Percentiles rank a stretch among this genome's conserved stretches.
These are phyloP conservation scores for Eilema griseolum DNA, from an alignment of 2,888 invertebrate species.

Conservation along the genomic window DNA sequence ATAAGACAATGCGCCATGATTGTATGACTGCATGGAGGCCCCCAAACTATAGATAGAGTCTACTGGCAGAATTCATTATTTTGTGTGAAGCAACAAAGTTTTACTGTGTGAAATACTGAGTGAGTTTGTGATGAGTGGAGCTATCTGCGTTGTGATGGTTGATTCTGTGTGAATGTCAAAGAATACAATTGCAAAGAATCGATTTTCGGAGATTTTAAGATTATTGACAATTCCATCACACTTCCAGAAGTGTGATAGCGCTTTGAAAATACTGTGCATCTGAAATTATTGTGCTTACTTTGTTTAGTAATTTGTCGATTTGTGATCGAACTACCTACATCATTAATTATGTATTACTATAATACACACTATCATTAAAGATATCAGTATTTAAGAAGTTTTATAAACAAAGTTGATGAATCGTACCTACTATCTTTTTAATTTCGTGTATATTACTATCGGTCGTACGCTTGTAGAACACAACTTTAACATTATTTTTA, in stretches of 20 bases:
- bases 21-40: conserved; percentile 33
- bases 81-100: conserved; percentile 31
- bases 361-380: background rate
- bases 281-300: no score
- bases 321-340: background rate
- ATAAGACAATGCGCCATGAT: conserved; percentile 50
- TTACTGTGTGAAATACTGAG: conserved; percentile 14
- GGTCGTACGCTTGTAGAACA: conserved; percentile 21
- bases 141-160: conserved; percentile 1
- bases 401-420: background rate
- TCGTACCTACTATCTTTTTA: background rate
- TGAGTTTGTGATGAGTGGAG: conserved; percentile 4
- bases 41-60: conserved; percentile 46
- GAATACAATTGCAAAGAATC: background rate
- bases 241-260: background rate
- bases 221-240: no score
- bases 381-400: background rate
- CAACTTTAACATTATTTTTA: conserved; percentile 21
- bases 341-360: background rate
- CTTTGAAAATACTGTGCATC: no score
- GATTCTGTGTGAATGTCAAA: conserved; percentile 7
- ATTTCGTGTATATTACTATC: conserved; percentile 12
- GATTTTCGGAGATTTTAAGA: background rate
- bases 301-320: background rate
- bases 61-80: conserved; percentile 37